These are phyloP conservation scores for Chromis chromis DNA, from an alignment of 2,797 vertebrate genomes.

Conservation along the genomic window DNA sequence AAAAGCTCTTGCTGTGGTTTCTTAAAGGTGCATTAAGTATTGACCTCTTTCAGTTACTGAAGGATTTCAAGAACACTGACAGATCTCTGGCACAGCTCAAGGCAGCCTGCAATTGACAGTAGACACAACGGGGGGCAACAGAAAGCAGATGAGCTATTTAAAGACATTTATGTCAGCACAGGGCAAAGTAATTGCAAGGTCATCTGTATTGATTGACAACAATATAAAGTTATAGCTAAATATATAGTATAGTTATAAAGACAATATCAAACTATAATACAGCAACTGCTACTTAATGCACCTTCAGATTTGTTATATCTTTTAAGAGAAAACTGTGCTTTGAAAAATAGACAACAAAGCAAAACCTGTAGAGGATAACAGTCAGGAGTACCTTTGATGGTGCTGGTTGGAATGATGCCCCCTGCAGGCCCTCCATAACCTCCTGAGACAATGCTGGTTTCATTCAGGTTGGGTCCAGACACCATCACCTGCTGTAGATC, in stretches of 20 bases:
- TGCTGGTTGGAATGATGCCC: constrained; percentile 92
- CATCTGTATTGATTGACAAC: background rate
- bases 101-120: background rate
- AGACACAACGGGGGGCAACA: background rate
- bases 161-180: background rate
- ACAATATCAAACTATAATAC: background rate
- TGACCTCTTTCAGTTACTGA: constrained; percentile 28
- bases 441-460: constrained; percentile 96
- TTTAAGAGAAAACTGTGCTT: constrained; percentile 10
- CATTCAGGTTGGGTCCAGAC: constrained; percentile 96
- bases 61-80: constrained; percentile 26
- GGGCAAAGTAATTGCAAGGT: background rate
- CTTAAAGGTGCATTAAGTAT: constrained; percentile 30
- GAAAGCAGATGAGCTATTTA: background rate
- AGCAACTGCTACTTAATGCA: constrained; percentile 15
- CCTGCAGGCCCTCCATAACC: constrained; percentile 95
- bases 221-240: background rate
- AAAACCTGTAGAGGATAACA: background rate
- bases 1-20: constrained; percentile 16
- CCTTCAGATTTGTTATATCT: background rate
- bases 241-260: background rate
- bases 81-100: constrained; percentile 26
- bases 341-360: background rate
- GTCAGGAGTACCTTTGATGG: constrained; percentile 89
- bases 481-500: constrained; percentile 99